Conservation (phyloP, 2,888 invertebrate species). For the Ypsolopha scabrella region DNA sequence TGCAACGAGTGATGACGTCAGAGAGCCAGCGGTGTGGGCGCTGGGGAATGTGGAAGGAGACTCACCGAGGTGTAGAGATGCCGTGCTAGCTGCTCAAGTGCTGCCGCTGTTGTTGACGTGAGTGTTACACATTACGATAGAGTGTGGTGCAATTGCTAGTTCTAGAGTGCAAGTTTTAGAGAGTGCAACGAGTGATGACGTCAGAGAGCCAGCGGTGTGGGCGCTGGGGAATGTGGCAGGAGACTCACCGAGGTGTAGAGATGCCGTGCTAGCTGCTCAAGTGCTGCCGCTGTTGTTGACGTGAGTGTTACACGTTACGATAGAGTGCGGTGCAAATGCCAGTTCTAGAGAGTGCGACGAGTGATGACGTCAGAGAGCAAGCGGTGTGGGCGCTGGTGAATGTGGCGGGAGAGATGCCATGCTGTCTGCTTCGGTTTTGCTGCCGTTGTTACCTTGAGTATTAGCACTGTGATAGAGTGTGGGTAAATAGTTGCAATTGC, state of each 20-base stretch:
- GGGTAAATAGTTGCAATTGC: not conserved
- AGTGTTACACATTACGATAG: constrained; percentile 48
- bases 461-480: too few relatives aligned
- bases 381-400: constrained; percentile 98
- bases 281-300: constrained; percentile 88
- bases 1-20: constrained; percentile 92
- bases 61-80: constrained; percentile 92
- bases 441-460: constrained; percentile 87
- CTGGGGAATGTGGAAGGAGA: constrained; percentile 97
- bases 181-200: constrained; percentile 86
- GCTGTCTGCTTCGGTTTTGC: constrained; percentile 83
- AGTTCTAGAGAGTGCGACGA: constrained; percentile 68
- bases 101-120: constrained; percentile 90
- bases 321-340: too few relatives aligned
- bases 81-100: constrained; percentile 86
- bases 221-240: constrained; percentile 97
- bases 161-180: not conserved
- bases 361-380: constrained; percentile 96
- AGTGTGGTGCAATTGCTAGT: too few relatives aligned
- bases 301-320: constrained; percentile 72
- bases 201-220: constrained; percentile 98
- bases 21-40: constrained; percentile 98
- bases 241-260: constrained; percentile 92
- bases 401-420: constrained; percentile 97
- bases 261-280: constrained; percentile 88